A percentile compares a stretch with the other conserved stretches of the same genome.
Conservation (phyloP, 2,113 vertebrate genomes). For the Conger conger region DNA sequence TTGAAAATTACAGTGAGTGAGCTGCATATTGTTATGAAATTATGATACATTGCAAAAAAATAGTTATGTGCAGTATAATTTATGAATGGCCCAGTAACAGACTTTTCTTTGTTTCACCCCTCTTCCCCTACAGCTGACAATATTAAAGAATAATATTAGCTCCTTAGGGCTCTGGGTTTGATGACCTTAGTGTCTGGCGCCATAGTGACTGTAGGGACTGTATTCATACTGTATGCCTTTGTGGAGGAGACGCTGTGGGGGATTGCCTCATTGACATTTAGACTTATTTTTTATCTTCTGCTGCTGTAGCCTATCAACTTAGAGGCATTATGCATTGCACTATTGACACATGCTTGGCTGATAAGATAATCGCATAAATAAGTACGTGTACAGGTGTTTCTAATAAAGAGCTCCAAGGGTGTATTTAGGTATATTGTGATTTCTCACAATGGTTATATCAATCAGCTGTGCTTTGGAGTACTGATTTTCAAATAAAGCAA, state of each 20-base stretch:
- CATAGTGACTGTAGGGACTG: neutral
- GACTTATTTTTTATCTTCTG: too few species aligned
- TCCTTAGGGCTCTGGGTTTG: neutral
- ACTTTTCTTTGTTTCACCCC: neutral
- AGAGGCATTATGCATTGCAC: too few species aligned
- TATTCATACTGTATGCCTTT: neutral
- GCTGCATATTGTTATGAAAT: neutral
- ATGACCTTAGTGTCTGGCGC: neutral
- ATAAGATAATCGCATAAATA: too few species aligned
- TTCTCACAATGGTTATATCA: neutral
- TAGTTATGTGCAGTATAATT: neutral
- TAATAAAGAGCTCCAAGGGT: too few species aligned
- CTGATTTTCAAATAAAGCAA: neutral
- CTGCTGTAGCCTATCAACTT: too few species aligned
- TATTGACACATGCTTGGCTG: too few species aligned
- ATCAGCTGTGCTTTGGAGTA: neutral
- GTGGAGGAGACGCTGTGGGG: neutral
- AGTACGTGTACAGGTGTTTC: too few species aligned
- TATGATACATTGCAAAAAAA: neutral
- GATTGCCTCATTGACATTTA: neutral
- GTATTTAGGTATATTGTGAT: neutral
- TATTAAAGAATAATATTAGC: neutral
- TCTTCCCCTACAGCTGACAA: neutral
- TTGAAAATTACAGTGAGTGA: neutral
- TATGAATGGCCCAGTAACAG: neutral